phyloP scores from a whole-genome alignment of 1,140 invertebrate species.

The Metaphire vulgaris region DNA sequence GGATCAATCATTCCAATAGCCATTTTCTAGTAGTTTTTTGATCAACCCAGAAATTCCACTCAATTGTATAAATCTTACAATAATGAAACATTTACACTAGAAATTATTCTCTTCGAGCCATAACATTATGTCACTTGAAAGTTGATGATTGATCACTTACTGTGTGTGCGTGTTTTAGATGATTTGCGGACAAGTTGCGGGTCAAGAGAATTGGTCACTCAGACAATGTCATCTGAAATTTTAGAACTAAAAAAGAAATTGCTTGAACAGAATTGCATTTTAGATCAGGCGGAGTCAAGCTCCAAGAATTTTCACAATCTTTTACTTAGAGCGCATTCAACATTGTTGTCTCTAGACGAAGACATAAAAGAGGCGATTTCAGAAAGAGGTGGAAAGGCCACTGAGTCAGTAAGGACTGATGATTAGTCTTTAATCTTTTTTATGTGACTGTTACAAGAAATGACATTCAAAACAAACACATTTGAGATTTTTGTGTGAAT shows the following conservation, averaged over 20 bases:
- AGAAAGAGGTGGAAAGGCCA: background rate
- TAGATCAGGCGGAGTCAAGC: slow-evolving; percentile 2
- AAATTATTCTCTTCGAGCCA: too few relatives aligned
- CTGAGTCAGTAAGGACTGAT: background rate
- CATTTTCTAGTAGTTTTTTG: too few relatives aligned
- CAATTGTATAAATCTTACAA: too few relatives aligned
- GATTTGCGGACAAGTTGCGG: slow-evolving; percentile 24
- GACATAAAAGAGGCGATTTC: slow-evolving; percentile 9
- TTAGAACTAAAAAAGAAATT: slow-evolving; percentile 30
- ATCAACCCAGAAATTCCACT: too few relatives aligned
- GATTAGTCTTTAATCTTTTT: background rate
- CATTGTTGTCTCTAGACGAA: background rate
- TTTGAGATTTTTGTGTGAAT: too few relatives aligned
- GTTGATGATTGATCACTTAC: too few relatives aligned
- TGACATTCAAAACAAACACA: too few relatives aligned
- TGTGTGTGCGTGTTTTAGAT: too few relatives aligned
- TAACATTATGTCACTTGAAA: too few relatives aligned
- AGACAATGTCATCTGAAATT: slow-evolving; percentile 28
- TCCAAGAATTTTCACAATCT: slow-evolving; percentile 21
- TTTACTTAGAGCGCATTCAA: slow-evolving; percentile 7
- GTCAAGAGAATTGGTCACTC: slow-evolving; percentile 21
- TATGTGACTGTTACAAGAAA: too few relatives aligned
- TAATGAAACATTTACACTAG: too few relatives aligned
- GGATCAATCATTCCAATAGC: too few relatives aligned
- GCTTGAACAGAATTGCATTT: slow-evolving; percentile 22